Base-by-base conservation (phyloP, 2,797 vertebrate species). In the Somateria mollissima region DNA sequence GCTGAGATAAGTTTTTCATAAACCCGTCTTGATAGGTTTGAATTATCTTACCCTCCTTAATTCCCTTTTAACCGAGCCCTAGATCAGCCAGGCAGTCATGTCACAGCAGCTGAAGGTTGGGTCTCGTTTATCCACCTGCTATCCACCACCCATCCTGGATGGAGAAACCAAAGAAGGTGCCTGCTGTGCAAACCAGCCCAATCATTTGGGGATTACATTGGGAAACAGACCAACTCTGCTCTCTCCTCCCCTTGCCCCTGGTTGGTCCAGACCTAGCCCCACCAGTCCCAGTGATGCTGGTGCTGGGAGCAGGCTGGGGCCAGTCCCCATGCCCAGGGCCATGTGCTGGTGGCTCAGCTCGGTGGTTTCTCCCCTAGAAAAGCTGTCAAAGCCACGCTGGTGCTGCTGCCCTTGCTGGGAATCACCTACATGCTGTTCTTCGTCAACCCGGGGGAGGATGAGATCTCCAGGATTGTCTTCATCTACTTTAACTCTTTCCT, bases 401-500 rank as follows among this genome's bases (percentile, higher is more conserved):
- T 99, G 80, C 98, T 99, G 93, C 97, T 99, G 65, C 99, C 99
- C 19, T 97, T 99, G 51, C 97, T 99, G 87, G 99, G 99, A 43
- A 99, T 99, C 97, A 99, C 99, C 65, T 99, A 99, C 97, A 99
- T 99, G 99, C 94, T 99, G 79, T 99, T 99, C 97, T 99, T 99
- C 16, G 98, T 99, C 93, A 99, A 99, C 89, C 99, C 99, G 0
- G 98, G 99, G 41, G 99, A 99, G 80, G 99, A 99, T 21, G 98
- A 99, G 90, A 98, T 98, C 82, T 99, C 99, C 83, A 98, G 98
- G 93, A 97, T 99, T 0, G 98, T 99, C 84, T 99, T 99, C 97
- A 99, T 99, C 97, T 99, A 99, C 96, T 99, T 99, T 96, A 99
- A 99, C 93, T 99, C 99, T 61, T 98, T 99, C 69, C 98, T 99